These are phyloP conservation scores for Scaptomyza flava DNA, from an alignment of 2,888 invertebrate species.

Conservation along the genomic window DNA sequence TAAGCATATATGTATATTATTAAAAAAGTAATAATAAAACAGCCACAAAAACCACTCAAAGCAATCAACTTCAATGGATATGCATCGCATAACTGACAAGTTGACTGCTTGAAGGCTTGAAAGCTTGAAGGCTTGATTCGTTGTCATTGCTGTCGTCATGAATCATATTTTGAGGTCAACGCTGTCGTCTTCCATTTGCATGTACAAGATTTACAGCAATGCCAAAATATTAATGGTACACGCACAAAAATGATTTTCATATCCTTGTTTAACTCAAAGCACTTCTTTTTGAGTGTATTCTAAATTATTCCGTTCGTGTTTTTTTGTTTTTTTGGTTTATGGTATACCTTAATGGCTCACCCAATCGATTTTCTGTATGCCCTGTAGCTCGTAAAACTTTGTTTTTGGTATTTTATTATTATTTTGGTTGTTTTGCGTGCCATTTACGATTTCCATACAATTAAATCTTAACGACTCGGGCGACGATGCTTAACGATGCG, in stretches of 20 bases:
- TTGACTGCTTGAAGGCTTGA: constrained; percentile 15
- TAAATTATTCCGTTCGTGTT: constrained; percentile 3
- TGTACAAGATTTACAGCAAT: constrained; percentile 7
- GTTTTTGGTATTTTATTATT: constrained; percentile 32
- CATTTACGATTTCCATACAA: constrained; percentile 80
- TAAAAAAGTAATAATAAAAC: too few relatives aligned
- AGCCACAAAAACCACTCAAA: constrained; percentile 39
- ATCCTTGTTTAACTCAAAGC: neutral
- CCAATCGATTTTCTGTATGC: constrained; percentile 53
- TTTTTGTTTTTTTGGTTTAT: neutral
- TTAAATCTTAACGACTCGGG: constrained; percentile 74
- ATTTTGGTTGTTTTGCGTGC: constrained; percentile 62
- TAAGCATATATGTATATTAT: too few relatives aligned
- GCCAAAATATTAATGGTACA: neutral
- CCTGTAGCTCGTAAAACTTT: constrained; percentile 56
- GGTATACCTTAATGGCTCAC: constrained; percentile 43
- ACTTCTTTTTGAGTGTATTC: constrained; percentile 4
- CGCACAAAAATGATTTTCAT: neutral
- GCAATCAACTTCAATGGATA: constrained; percentile 60
- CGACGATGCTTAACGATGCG: constrained; percentile 52
- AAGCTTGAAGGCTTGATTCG: constrained; percentile 22
- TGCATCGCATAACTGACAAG: constrained; percentile 34
- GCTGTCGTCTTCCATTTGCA: constrained; percentile 21
- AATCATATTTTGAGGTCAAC: constrained; percentile 56
- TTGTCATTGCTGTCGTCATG: constrained; percentile 49